phyloP scores from a whole-genome alignment of 1,140 invertebrate species.

The Drosophila azteca region DNA sequence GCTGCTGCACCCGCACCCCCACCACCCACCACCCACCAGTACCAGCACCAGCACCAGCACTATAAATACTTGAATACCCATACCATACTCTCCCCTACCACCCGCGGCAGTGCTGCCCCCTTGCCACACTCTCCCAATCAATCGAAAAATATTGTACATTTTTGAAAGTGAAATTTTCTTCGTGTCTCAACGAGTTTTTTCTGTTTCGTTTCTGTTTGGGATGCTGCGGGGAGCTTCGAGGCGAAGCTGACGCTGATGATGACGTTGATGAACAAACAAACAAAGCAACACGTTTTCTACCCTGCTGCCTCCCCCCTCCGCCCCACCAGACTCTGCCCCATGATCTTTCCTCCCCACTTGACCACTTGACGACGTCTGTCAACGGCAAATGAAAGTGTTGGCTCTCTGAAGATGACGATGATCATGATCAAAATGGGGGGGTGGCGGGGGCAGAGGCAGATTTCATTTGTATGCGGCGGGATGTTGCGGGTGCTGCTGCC shows the following conservation, averaged over 20 bases:
- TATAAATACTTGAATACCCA: conserved; percentile 1
- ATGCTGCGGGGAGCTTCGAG: background rate
- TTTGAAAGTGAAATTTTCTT: conserved; percentile 51
- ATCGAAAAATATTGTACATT: conserved; percentile 44
- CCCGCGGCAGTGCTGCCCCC: too few relatives aligned
- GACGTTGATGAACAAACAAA: conserved; percentile 53
- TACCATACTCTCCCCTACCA: background rate
- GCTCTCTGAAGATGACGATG: conserved; percentile 12
- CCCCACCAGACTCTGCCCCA: too few relatives aligned
- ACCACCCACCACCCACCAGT: too few relatives aligned
- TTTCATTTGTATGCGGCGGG: too few relatives aligned
- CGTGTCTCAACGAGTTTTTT: conserved; percentile 20
- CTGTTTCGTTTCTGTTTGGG: background rate
- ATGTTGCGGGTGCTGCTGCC: conserved; percentile 43
- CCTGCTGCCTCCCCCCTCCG: background rate
- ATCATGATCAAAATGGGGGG: conserved; percentile 26
- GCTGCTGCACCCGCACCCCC: conserved; percentile 21
- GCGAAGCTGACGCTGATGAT: conserved; percentile 35
- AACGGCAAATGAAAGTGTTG: conserved; percentile 50
- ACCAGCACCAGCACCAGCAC: too few relatives aligned
- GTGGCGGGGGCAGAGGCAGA: conserved; percentile 1
- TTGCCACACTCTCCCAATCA: background rate
- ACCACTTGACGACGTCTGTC: conserved; percentile 50
- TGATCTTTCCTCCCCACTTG: conserved; percentile 26
- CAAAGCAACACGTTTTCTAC: conserved; percentile 46